Evolutionary conservation across 2,888 invertebrate species (phyloP).

Genomic region (Lepidocyrtoides sp.): DNA sequence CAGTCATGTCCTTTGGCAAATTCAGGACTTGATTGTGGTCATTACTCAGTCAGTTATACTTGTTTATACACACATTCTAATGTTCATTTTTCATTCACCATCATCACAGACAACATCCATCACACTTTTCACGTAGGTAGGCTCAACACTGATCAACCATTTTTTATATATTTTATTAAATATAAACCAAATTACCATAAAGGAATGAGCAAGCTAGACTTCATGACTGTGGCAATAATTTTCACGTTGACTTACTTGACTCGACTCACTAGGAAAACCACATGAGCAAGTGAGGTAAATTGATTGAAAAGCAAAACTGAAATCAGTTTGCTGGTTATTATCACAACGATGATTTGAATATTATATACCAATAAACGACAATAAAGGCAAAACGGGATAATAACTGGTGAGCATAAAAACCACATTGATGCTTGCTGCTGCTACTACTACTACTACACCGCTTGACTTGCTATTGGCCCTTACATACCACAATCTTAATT

Average conservation of each 20-base stretch:
- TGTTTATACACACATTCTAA: conserved; percentile 61
- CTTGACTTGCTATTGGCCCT: neutral
- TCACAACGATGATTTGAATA: conserved; percentile 7
- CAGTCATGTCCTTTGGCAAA: conserved; percentile 61
- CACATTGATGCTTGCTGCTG: neutral
- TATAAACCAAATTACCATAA: conserved; percentile 53
- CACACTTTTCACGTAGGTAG: conserved; percentile 29
- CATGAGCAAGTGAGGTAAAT: conserved; percentile 2
- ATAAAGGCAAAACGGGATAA: conserved; percentile 33
- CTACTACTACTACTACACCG: neutral
- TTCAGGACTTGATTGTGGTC: conserved; percentile 67
- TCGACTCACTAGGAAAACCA: conserved; percentile 34
- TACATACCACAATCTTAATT: conserved; percentile 55
- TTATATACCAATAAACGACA: conserved; percentile 13
- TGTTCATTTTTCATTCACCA: conserved; percentile 58
- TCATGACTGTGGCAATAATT: conserved; percentile 77
- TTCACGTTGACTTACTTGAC: conserved; percentile 77
- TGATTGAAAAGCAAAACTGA: conserved; percentile 60
- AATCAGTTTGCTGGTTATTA: conserved; percentile 11
- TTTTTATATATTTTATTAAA: too few species aligned
- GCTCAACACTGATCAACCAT: neutral
- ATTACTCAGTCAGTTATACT: conserved; percentile 54
- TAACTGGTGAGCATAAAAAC: neutral
- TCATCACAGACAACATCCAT: conserved; percentile 60
- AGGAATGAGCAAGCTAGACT: conserved; percentile 65